Evolutionary conservation across 2,113 vertebrate species (phyloP), one percentile per base, ranked within the genome.

Genomic region (Xiphophorus maculatus): DNA sequence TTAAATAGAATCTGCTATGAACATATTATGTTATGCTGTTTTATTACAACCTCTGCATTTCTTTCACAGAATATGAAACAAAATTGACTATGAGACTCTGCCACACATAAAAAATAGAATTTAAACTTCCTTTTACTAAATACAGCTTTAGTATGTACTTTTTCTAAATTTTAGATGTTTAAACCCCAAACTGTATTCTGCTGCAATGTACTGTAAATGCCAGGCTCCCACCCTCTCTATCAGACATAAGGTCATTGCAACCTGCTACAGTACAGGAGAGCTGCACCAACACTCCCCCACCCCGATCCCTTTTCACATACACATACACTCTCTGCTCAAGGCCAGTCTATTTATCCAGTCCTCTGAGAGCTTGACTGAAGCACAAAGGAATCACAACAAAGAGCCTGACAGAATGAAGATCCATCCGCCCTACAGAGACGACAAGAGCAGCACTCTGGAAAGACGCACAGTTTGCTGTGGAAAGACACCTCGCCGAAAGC

Each of bases 331-430:
- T 58, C 67, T 61, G 66, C 74, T 85, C 80, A 89, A 80, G 77
- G 82, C 82, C 64, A 60, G 76, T 69, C 77, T 83, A 82, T 89
- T 85, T 86, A 87, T 73, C 60, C n/a, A 64, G 67, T 83, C 77
- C 78, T 83, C 71, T 79, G 79, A 84, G 66, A 85, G 81, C 32
- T 68, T 74, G 84, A 85, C 79, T 84, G 71, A 67, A 80, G 73
- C 78, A 81, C 84, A 90, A 84, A 86, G 77, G 72, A 69, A 81
- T 77, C 71, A 76, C 77, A 86, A 86, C 81, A 88, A 81, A 88
- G 73, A 78, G 35, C 37, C 61, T 78, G 85, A 76, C 76, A 80
- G 84, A 62, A 86, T 66, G 84, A 75, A 74, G 79, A 82, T 74
- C 71, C 71, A 64, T 63, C 69, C 17, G n/a, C 61, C 51, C 68